A percentile compares a stretch with the other conserved stretches of the same genome.
Evolutionary conservation across 37 sponge, comb jelly and placozoan species (phyloP).

Genomic region (Lycopodina hypogea): DNA sequence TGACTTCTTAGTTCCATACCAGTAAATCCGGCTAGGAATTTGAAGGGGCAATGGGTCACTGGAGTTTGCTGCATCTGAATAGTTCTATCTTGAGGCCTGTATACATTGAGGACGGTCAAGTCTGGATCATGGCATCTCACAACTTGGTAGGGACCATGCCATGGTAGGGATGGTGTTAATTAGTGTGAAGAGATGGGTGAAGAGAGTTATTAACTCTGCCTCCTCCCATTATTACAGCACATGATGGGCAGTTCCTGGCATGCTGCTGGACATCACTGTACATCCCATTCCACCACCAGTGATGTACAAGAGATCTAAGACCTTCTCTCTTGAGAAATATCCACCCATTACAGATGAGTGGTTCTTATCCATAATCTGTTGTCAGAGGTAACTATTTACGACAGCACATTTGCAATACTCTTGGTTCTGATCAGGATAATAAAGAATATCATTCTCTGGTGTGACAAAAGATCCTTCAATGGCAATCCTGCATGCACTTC

Average conservation of each 20-base stretch:
- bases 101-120: conserved; percentile 10
- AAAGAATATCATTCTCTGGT: conserved; percentile 13
- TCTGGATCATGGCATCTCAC: conserved; percentile 6
- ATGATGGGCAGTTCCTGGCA: background rate
- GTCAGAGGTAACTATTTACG: background rate
- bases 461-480: background rate
- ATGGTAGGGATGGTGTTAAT: conserved; percentile 24
- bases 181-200: background rate
- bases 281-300: background rate
- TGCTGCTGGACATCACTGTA: background rate
- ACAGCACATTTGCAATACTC: background rate
- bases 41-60: conserved; percentile 16
- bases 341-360: background rate
- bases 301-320: background rate
- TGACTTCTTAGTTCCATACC: conserved; percentile 20
- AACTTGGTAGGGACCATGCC: conserved; percentile 40
- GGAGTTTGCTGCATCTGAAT: background rate
- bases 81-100: conserved; percentile 6
- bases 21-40: conserved; percentile 31
- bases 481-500: background rate
- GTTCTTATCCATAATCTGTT: background rate
- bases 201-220: background rate
- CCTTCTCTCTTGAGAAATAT: background rate
- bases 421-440: conserved; percentile 2
- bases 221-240: background rate